Evolutionary conservation across 1,140 invertebrate species (phyloP).

Genomic region (Sipha flava): DNA sequence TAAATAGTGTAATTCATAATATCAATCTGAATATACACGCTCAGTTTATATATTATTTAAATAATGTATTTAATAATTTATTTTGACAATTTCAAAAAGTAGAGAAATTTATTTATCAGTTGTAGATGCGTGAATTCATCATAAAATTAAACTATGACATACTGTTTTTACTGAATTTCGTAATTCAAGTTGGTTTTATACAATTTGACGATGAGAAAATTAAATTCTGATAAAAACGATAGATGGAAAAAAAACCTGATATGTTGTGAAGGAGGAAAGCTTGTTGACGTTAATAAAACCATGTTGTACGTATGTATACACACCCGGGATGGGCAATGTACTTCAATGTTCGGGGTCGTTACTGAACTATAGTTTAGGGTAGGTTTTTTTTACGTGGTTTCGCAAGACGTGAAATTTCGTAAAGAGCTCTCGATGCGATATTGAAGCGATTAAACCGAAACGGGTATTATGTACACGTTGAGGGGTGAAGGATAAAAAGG

Average conservation of each 20-base stretch:
- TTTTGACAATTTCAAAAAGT: background rate
- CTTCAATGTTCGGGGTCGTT: slow-evolving; percentile 17
- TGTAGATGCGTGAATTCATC: background rate
- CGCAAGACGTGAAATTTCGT: background rate
- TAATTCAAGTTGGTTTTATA: background rate
- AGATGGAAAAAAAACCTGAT: background rate
- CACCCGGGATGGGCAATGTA: background rate
- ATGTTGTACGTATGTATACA: background rate
- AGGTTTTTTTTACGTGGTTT: slow-evolving; percentile 1
- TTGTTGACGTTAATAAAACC: slow-evolving; percentile 7
- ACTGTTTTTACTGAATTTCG: background rate
- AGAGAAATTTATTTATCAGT: background rate
- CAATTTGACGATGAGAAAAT: background rate
- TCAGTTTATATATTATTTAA: no score
- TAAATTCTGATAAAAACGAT: background rate
- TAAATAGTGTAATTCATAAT: no score
- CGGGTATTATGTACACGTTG: background rate
- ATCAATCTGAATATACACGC: no score
- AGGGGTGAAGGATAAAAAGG: background rate
- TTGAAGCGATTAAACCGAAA: slow-evolving; percentile 13
- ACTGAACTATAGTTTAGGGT: background rate
- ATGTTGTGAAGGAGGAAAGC: background rate
- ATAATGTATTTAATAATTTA: background rate
- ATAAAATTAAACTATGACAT: background rate
- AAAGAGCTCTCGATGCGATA: slow-evolving; percentile 15